Evolutionary conservation across 2,113 vertebrate genomes (phyloP).

Genomic region (Gallinago undulata): DNA sequence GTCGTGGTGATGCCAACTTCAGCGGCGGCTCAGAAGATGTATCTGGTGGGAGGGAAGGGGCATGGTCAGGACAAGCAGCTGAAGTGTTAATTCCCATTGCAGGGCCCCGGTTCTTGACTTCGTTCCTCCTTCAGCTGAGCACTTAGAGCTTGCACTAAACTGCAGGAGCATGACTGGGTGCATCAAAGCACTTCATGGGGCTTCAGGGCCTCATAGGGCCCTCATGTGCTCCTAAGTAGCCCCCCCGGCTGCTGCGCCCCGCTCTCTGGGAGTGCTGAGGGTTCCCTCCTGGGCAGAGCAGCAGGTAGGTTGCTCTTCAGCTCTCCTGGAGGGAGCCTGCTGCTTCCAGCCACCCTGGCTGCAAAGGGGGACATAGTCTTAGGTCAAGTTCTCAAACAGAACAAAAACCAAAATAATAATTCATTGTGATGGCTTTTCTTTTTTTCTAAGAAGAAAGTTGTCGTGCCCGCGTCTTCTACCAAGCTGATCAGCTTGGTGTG

Average conservation of each 20-base stretch:
- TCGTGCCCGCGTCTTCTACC: not conserved
- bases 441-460: not conserved
- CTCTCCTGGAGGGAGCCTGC: constrained; percentile 33
- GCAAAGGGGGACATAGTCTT: not conserved
- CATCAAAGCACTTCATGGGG: not conserved
- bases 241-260: not conserved
- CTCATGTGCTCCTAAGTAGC: not conserved
- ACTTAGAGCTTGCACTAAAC: not conserved
- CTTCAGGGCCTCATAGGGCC: not conserved
- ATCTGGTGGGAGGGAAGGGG: not conserved
- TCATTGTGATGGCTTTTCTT: not conserved
- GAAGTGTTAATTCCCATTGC: not conserved
- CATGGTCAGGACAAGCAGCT: not conserved
- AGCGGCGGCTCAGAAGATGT: not conserved
- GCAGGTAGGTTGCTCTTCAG: not conserved
- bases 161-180: rapidly evolving
- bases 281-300: constrained; percentile 2
- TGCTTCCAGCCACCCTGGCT: not conserved
- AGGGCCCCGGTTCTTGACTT: not conserved
- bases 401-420: not conserved
- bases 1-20: not conserved
- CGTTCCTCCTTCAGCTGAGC: not conserved
- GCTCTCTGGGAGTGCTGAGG: not conserved
- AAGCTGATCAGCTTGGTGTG: not conserved
- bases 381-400: not conserved